Evolutionary conservation across 2,113 vertebrate species (phyloP).

Genomic region (Sorex fumeus): DNA sequence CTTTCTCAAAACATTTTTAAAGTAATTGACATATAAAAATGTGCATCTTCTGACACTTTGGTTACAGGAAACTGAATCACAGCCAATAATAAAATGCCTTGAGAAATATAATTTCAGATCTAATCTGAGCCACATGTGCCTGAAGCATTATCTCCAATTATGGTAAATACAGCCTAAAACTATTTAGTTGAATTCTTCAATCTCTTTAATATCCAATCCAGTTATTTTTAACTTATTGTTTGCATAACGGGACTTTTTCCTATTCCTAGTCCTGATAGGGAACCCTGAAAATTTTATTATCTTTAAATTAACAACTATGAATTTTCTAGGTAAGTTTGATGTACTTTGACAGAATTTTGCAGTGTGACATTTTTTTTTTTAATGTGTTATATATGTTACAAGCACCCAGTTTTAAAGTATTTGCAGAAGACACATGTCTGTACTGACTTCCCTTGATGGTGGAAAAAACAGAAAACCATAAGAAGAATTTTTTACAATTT

Average conservation of each 20-base stretch:
- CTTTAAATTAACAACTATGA: neutral
- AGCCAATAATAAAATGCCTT: neutral
- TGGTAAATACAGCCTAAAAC: neutral
- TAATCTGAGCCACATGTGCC: neutral
- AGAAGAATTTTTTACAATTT: too few species aligned
- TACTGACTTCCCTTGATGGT: neutral
- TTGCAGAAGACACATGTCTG: neutral
- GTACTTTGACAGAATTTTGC: neutral
- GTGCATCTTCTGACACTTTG: neutral
- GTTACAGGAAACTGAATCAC: neutral
- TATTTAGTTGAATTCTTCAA: neutral
- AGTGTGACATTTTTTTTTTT: neutral
- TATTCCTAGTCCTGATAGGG: neutral
- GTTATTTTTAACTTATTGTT: constrained; percentile 16
- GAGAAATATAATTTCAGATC: constrained; percentile 7
- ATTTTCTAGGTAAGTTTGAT: neutral
- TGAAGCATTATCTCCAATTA: neutral
- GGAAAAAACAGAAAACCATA: too few species aligned
- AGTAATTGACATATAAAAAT: neutral
- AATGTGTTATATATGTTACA: neutral
- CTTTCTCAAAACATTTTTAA: neutral
- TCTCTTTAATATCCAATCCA: neutral
- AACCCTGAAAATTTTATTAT: neutral
- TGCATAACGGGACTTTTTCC: neutral
- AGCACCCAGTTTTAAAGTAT: neutral